A percentile compares a stretch with the other conserved stretches of the same genome.
Conservation (phyloP, 2,113 vertebrate genomes). For the Loxodonta africana region DNA sequence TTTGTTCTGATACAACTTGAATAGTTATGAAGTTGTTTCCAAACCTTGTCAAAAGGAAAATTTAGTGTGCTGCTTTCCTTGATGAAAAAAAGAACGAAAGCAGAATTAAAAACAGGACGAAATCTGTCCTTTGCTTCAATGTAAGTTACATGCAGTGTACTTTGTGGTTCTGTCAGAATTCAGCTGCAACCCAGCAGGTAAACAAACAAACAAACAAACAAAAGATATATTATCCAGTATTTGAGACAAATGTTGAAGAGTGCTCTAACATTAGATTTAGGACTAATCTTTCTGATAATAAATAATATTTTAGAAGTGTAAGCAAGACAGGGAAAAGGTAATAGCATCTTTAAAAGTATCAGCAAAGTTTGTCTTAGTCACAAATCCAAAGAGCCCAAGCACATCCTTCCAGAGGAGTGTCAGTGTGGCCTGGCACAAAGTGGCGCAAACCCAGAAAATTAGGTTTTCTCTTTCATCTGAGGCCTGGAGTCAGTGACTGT, state of each 20-base stretch:
- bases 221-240: background rate
- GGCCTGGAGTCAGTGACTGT: background rate
- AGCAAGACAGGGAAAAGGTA: background rate
- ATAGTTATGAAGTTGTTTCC: background rate
- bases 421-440: constrained; percentile 38
- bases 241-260: constrained; percentile 65
- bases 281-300: constrained; percentile 74
- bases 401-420: background rate
- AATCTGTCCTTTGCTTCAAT: constrained; percentile 35
- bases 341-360: background rate
- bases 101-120: constrained; percentile 46
- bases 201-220: background rate
- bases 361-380: constrained; percentile 18
- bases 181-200: background rate
- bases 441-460: constrained; percentile 38
- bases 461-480: background rate
- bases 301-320: constrained; percentile 56
- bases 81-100: constrained; percentile 39
- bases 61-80: background rate
- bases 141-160: constrained; percentile 52
- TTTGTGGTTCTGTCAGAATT: constrained; percentile 8
- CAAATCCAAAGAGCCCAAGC: constrained; percentile 31
- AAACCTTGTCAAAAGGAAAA: constrained; percentile 54
- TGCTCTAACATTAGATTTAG: constrained; percentile 65
- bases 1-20: constrained; percentile 6